Conservation (phyloP, 1,140 invertebrate species). For the Drosophila orosa region DNA sequence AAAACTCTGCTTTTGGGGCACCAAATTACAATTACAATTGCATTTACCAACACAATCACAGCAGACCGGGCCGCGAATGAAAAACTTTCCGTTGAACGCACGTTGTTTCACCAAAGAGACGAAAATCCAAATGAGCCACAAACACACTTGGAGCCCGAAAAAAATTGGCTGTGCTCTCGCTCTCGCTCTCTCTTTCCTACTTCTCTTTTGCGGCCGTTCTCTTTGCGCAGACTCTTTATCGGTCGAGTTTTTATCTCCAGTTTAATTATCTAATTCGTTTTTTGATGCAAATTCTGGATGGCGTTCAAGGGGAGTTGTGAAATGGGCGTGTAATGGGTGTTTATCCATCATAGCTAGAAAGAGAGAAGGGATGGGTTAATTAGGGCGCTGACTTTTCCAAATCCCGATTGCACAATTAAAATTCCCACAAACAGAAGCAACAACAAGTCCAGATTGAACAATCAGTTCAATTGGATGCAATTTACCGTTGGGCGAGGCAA, state of each 20-base stretch:
- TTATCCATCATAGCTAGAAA: constrained; percentile 52
- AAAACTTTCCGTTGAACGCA: constrained; percentile 78
- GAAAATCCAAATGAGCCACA: constrained; percentile 69
- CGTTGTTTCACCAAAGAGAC: constrained; percentile 77
- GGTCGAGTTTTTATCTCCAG: constrained; percentile 7
- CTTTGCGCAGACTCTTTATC: constrained; percentile 55
- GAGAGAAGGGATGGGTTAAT: constrained; percentile 7
- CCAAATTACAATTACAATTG: constrained; percentile 24
- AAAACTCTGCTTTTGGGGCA: constrained; percentile 20
- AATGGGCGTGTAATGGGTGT: constrained; percentile 67
- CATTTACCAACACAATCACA: constrained; percentile 31
- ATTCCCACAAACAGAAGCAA: constrained; percentile 13
- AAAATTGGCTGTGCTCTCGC: background rate
- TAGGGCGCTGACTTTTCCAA: constrained; percentile 11
- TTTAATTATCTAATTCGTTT: constrained; percentile 32
- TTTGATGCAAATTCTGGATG: constrained; percentile 38
- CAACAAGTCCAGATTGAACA: constrained; percentile 41
- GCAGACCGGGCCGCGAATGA: constrained; percentile 21
- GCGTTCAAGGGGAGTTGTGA: constrained; percentile 33
- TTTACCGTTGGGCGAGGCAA: constrained; percentile 21
- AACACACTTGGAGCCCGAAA: constrained; percentile 42
- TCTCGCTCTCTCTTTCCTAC: constrained; percentile 15
- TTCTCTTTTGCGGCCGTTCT: constrained; percentile 14
- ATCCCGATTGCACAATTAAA: constrained; percentile 47
- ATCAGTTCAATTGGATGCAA: constrained; percentile 57